Conservation (phyloP, 1,140 invertebrate genomes). For the Drosophila rhopaloa region DNA sequence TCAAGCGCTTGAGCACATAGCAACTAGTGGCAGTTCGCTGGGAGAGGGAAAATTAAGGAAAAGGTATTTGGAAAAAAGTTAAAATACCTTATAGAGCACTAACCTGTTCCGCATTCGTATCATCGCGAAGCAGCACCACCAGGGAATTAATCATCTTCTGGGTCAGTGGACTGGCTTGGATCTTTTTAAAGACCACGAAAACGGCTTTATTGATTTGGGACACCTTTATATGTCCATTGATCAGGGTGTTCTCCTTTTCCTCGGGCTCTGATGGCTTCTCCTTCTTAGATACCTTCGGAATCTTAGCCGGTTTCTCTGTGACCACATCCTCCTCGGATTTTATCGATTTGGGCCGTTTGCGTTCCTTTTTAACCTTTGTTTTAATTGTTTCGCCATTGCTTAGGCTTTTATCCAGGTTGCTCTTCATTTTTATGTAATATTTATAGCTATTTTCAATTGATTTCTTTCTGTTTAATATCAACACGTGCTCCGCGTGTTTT, state of each 20-base stretch:
- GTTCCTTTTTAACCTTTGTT: background rate
- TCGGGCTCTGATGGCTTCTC: slow-evolving; percentile 6
- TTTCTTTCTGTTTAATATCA: background rate
- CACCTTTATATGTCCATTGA: slow-evolving; percentile 12
- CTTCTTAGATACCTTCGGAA: slow-evolving; percentile 3
- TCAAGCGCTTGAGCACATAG: slow-evolving; percentile 53
- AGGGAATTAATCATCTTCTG: slow-evolving; percentile 27
- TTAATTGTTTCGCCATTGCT: slow-evolving; percentile 6
- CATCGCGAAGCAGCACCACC: slow-evolving; percentile 23
- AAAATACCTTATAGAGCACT: background rate
- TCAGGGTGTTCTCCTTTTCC: slow-evolving; percentile 25
- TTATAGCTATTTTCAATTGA: background rate
- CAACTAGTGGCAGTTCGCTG: slow-evolving; percentile 50
- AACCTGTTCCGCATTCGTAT: slow-evolving; percentile 17
- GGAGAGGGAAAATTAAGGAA: background rate
- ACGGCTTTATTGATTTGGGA: slow-evolving; percentile 48
- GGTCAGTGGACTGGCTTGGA: slow-evolving; percentile 8
- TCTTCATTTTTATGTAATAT: background rate
- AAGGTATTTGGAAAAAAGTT: too few relatives aligned
- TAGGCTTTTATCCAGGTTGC: slow-evolving; percentile 1
- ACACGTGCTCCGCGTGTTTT: background rate
- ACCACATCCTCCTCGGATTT: slow-evolving; percentile 10
- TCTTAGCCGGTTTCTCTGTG: background rate
- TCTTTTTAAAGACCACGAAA: slow-evolving; percentile 38
- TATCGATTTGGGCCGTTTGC: slow-evolving; percentile 8